Evolutionary conservation across 2,797 vertebrate genomes (phyloP), one percentile per base, ranked within the genome.

Genomic region (Antennarius maculatus): DNA sequence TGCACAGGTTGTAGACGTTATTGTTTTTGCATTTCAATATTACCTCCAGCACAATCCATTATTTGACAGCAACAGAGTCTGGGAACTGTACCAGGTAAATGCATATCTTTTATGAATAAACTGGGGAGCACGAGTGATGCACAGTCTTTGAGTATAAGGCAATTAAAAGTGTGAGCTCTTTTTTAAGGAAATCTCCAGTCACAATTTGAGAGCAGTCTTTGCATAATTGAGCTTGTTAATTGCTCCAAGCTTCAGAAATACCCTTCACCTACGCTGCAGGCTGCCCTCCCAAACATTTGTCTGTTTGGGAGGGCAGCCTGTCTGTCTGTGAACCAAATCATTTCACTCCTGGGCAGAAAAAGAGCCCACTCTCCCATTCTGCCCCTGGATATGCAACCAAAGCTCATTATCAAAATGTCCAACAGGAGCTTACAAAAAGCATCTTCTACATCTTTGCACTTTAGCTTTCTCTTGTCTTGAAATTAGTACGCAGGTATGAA

Each of bases 401-500:
- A 67, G 61, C 27, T 16, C 15, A 54, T 72, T 68, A 29, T 39
- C 57, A 27, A 48, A 74, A 72, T 57, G 55, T 71, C 51, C 63
- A 68, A 29, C 41, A 49, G 68, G 50, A 46, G 31, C 67, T 74
- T 31, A 16, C 7, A 50, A 39, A 64, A 56, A 60, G 10, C 34
- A n/a, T 48, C 39, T 59, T 55, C 65, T 66, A 28, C 50, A 45
- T 47, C 34, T 43, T 74, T 3, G 1, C 17, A 16, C 57, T 48
- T 53, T 67, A 34, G 39, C 7, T n/a, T 58, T 37, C n/a, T 4
- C 37, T 15, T 14, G 16, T 50, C 42, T 46, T 37, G 18, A 39
- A 53, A 61, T 31, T 31, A n/a, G 23, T 48, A 18, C 60, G 41
- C 39, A 56, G 49, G 43, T 61, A 52, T 15, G 7, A 49, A 57